Evolutionary conservation across 1,140 invertebrate species (phyloP).

Genomic region (Cotesia vestalis): DNA sequence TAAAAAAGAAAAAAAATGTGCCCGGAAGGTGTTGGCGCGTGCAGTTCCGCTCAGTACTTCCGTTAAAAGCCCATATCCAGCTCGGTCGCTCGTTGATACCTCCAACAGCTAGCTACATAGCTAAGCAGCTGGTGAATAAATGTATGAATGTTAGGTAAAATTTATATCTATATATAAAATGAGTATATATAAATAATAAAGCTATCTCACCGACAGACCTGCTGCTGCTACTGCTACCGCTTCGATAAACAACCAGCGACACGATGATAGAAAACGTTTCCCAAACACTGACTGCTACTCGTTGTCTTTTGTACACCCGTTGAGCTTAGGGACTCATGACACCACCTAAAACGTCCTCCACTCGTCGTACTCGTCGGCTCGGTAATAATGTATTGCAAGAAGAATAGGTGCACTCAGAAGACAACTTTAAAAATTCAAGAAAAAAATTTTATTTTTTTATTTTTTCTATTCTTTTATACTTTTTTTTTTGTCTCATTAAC

Average conservation of each 20-base stretch:
- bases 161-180: background rate
- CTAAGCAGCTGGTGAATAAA: too few species aligned
- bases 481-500: too few species aligned
- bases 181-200: conserved; percentile 3
- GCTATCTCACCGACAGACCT: background rate
- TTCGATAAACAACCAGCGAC: conserved; percentile 47
- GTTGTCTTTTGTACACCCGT: too few species aligned
- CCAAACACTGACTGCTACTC: too few species aligned
- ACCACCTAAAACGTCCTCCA: background rate
- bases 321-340: conserved; percentile 1
- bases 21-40: conserved; percentile 55
- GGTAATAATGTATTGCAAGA: conserved; percentile 10
- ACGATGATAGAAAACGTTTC: conserved; percentile 4
- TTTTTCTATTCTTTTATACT: background rate
- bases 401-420: conserved; percentile 31
- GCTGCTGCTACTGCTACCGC: conserved; percentile 37
- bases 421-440: conserved; percentile 14
- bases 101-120: too few species aligned
- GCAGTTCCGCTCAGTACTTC: conserved; percentile 55
- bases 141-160: conserved; percentile 25
- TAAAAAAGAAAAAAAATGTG: conserved; percentile 31
- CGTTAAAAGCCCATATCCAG: conserved; percentile 31
- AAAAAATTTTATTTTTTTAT: conserved; percentile 8
- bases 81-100: too few species aligned
- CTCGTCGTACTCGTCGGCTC: background rate